Evolutionary conservation across 2,113 vertebrate genomes (phyloP).

Genomic region (crab-eating macaque (Macaca fascicularis)): DNA sequence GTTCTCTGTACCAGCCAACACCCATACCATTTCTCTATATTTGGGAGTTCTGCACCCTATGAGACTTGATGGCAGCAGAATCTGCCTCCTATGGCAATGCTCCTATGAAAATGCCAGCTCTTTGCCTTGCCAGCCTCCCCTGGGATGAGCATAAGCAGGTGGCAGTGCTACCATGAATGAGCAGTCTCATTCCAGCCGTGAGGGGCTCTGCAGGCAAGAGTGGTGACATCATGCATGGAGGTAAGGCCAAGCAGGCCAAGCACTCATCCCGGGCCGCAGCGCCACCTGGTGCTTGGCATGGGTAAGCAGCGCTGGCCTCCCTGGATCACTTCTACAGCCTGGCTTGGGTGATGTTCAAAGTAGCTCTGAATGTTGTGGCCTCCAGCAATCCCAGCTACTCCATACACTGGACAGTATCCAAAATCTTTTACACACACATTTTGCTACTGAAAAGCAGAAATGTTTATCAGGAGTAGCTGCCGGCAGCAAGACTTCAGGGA

Average conservation of each 20-base stretch:
- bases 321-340: background rate
- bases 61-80: background rate
- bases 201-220: background rate
- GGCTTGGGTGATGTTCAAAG: background rate
- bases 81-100: background rate
- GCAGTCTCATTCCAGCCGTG: fast-evolving
- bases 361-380: background rate
- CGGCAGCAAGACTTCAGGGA: background rate
- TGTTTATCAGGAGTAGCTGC: background rate
- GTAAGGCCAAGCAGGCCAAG: fast-evolving
- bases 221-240: fast-evolving
- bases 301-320: too few species aligned
- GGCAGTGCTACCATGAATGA: too few species aligned
- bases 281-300: fast-evolving
- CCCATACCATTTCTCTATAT: background rate
- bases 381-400: background rate
- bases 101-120: background rate
- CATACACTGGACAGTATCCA: background rate
- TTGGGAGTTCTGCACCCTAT: background rate
- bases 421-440: background rate
- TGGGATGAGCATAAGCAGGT: background rate
- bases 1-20: background rate
- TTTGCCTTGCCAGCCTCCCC: background rate
- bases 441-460: background rate
- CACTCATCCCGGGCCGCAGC: background rate